phyloP scores from a whole-genome alignment of 2,888 invertebrate genomes.

The Deilephila elpenor region DNA sequence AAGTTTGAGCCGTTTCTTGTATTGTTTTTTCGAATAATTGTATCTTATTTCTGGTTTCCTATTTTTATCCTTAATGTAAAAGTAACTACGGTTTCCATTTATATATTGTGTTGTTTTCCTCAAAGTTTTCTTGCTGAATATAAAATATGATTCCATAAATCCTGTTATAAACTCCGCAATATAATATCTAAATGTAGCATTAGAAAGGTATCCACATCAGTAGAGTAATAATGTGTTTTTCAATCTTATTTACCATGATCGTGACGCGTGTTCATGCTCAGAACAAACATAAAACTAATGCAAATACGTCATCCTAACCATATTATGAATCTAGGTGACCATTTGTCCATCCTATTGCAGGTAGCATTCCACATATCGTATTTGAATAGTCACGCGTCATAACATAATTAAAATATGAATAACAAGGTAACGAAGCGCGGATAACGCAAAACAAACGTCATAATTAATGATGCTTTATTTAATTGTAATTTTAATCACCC shows the following conservation, averaged over 20 bases:
- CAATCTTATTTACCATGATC: not conserved
- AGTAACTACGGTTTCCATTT: conserved; percentile 18
- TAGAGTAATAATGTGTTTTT: not conserved
- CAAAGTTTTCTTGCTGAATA: conserved; percentile 38
- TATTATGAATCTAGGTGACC: not conserved
- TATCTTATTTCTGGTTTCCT: conserved; percentile 21
- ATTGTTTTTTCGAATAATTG: conserved; percentile 25
- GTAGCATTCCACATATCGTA: not conserved
- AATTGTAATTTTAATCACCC: conserved; percentile 24
- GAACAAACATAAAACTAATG: conserved; percentile 11
- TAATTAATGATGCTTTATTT: conserved; percentile 10
- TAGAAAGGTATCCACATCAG: too few relatives aligned
- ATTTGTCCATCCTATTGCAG: not conserved
- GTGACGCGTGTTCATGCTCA: not conserved
- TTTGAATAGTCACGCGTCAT: conserved; percentile 24
- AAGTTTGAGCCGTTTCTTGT: conserved; percentile 29
- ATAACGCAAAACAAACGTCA: conserved; percentile 47
- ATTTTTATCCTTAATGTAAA: conserved; percentile 23
- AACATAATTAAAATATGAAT: conserved; percentile 9
- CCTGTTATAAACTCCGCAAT: not conserved
- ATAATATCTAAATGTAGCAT: not conserved
- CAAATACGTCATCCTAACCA: not conserved
- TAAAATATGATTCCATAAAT: not conserved
- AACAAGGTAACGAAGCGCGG: conserved; percentile 44
- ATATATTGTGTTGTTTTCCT: conserved; percentile 19